These are phyloP conservation scores for Muscina levida DNA, from an alignment of 2,888 invertebrate species.

Conservation along the genomic window DNA sequence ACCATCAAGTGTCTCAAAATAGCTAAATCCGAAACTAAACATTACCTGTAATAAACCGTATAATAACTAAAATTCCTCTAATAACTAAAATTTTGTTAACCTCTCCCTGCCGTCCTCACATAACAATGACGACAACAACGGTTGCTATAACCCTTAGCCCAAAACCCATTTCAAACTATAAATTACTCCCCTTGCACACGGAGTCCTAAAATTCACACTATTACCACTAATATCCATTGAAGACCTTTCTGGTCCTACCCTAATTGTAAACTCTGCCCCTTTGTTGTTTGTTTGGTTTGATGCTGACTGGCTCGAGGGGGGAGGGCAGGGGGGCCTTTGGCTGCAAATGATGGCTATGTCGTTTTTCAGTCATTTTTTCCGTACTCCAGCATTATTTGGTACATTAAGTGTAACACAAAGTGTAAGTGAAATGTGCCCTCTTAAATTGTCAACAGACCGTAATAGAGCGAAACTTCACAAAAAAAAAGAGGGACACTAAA, in stretches of 20 bases:
- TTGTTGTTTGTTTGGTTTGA: no score
- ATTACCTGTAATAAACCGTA: no score
- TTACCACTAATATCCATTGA: conserved; percentile 20
- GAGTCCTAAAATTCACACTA: conserved; percentile 10
- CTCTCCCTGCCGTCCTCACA: no score
- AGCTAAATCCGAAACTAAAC: no score
- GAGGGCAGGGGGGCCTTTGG: background rate
- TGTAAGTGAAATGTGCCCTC: conserved; percentile 50
- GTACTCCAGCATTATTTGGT: conserved; percentile 15
- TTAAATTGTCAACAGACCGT: conserved; percentile 57
- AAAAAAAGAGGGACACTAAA: background rate
- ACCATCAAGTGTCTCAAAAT: no score
- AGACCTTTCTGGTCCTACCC: background rate
- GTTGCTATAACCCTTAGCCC: no score
- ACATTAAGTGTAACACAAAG: conserved; percentile 51
- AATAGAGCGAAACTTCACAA: conserved; percentile 19
- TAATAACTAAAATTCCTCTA: no score
- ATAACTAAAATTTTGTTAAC: no score
- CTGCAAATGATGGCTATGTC: conserved; percentile 1
- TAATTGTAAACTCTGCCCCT: conserved; percentile 2
- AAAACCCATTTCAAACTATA: no score
- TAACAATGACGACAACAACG: no score
- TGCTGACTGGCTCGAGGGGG: background rate
- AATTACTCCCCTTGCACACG: no score
- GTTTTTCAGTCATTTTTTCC: conserved; percentile 32